These are phyloP conservation scores for Acrocera orbiculus DNA, from an alignment of 2,888 invertebrate genomes.

Conservation along the genomic window DNA sequence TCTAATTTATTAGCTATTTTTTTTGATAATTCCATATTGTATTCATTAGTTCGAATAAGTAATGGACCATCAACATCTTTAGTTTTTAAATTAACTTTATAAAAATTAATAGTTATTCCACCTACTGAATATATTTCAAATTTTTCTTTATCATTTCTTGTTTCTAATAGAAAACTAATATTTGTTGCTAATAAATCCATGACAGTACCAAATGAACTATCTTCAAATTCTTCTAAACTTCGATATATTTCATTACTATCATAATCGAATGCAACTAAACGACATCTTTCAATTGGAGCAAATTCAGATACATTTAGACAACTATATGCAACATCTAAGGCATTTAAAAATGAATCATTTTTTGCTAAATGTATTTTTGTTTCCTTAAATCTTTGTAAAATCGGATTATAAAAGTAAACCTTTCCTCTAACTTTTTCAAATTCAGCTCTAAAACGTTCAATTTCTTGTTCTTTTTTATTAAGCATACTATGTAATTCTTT, in stretches of 20 bases:
- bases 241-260: slow-evolving; percentile 43
- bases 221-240: slow-evolving; percentile 44
- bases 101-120: slow-evolving; percentile 42
- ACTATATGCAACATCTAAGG: slow-evolving; percentile 40
- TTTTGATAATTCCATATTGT: slow-evolving; percentile 27
- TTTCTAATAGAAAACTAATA: slow-evolving; percentile 43
- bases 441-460: slow-evolving; percentile 34
- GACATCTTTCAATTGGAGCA: slow-evolving; percentile 45
- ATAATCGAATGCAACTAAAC: slow-evolving; percentile 52
- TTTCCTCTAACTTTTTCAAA: slow-evolving; percentile 43
- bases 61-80: slow-evolving; percentile 44
- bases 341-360: slow-evolving; percentile 40
- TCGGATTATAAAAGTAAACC: slow-evolving; percentile 45
- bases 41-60: slow-evolving; percentile 38
- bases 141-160: slow-evolving; percentile 37
- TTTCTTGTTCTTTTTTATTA: slow-evolving; percentile 46
- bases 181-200: slow-evolving; percentile 26
- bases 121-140: slow-evolving; percentile 46
- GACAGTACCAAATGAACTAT: slow-evolving; percentile 32
- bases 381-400: slow-evolving; percentile 35
- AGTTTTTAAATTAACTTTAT: slow-evolving; percentile 39
- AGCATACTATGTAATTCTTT: slow-evolving; percentile 44
- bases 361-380: slow-evolving; percentile 40
- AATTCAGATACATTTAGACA: slow-evolving; percentile 39
- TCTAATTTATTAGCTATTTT: slow-evolving; percentile 36